phyloP scores from a whole-genome alignment of 2,113 vertebrate genomes.

The Chloropsis hardwickii region DNA sequence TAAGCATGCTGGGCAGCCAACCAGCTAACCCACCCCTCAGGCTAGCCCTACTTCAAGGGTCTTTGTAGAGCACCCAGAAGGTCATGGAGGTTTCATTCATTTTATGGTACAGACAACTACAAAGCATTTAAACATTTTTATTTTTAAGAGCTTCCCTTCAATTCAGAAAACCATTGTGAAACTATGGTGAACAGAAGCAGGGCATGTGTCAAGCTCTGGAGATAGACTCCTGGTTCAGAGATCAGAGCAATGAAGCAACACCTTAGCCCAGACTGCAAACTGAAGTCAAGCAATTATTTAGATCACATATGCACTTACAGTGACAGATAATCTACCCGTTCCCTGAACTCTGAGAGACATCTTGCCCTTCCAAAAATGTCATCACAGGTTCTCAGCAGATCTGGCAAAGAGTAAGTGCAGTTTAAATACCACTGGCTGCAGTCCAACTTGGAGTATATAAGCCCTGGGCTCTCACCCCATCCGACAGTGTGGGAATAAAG shows the following conservation, averaged over 20 bases:
- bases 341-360: conserved; percentile 39
- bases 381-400: conserved; percentile 25
- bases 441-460: not conserved
- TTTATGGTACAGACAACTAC: not conserved
- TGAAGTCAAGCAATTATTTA: conserved; percentile 21
- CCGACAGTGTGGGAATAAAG: conserved; percentile 26
- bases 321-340: conserved; percentile 14
- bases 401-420: not conserved
- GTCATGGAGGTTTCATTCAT: not conserved
- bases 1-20: not conserved
- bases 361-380: conserved; percentile 58
- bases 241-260: not conserved
- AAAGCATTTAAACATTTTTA: not conserved
- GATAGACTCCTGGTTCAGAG: not conserved
- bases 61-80: not conserved
- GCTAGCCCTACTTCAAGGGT: conserved; percentile 1
- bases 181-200: not conserved
- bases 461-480: not conserved
- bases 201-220: not conserved
- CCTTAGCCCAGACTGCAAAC: not conserved
- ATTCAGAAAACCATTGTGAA: not conserved
- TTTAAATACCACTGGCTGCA: conserved; percentile 14
- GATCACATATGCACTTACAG: not conserved
- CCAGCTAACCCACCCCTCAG: conserved; percentile 4
- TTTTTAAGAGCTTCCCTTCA: not conserved